Conservation (phyloP, 1,140 invertebrate genomes). For the Pachyrhynchus sulphureomaculatus region DNA sequence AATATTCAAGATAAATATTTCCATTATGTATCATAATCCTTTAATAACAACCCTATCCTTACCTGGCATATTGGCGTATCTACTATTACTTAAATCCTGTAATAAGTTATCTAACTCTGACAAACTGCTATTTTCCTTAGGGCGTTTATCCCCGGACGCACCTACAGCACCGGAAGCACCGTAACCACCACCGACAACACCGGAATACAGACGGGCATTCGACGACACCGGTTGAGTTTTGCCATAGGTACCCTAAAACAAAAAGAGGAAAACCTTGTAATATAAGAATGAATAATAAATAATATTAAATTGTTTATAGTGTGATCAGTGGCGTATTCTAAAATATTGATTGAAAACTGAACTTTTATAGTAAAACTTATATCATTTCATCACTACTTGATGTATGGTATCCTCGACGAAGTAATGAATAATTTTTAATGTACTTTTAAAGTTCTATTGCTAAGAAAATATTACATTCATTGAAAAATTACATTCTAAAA, state of each 20-base stretch:
- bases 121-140: conserved; percentile 71
- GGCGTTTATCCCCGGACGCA: conserved; percentile 34
- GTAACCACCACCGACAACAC: conserved; percentile 6
- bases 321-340: neutral
- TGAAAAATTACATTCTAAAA: too few species aligned
- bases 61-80: conserved; percentile 46
- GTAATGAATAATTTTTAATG: too few species aligned
- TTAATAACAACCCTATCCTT: conserved; percentile 8
- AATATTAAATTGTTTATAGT: neutral
- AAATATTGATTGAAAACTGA: neutral
- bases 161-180: conserved; percentile 24
- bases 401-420: too few species aligned
- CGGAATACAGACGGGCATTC: conserved; percentile 22
- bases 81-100: conserved; percentile 75
- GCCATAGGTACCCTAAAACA: conserved; percentile 63
- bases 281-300: neutral
- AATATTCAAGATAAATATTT: too few species aligned
- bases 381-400: too few species aligned
- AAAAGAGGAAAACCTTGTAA: conserved; percentile 41
- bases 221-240: conserved; percentile 58
- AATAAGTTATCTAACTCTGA: conserved; percentile 89
- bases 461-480: too few species aligned
- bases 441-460: too few species aligned
- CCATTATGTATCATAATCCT: too few species aligned
- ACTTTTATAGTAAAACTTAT: neutral